Conservation (phyloP, 2,888 invertebrate species). For the Tyria jacobaeae region DNA sequence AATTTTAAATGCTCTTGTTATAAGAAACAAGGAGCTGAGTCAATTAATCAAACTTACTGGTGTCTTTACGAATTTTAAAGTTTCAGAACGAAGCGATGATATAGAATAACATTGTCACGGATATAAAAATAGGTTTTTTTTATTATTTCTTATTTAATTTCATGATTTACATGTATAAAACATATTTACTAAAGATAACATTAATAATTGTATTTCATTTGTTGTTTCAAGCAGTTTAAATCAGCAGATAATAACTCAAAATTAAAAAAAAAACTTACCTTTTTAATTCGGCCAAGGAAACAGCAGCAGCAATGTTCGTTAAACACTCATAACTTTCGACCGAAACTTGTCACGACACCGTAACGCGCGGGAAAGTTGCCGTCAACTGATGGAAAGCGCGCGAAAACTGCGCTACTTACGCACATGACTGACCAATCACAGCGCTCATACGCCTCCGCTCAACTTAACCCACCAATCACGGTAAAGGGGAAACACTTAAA, state of each 20-base stretch:
- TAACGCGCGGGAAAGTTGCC: constrained; percentile 70
- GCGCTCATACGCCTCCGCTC: constrained; percentile 71
- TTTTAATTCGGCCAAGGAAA: constrained; percentile 35
- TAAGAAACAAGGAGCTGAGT: not conserved
- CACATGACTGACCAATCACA: constrained; percentile 66
- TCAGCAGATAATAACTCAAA: constrained; percentile 2
- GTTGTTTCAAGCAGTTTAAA: no score
- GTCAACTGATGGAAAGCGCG: constrained; percentile 80
- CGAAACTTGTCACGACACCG: constrained; percentile 50
- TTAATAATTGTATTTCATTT: no score
- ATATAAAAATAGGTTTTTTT: not conserved
- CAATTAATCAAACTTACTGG: not conserved
- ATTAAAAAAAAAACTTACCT: constrained; percentile 54
- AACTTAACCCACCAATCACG: constrained; percentile 65
- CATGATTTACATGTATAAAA: no score
- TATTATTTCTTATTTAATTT: not conserved
- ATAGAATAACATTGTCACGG: no score
- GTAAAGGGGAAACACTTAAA: constrained; percentile 75
- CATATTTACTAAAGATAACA: no score
- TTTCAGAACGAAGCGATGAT: no score
- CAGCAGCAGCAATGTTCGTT: constrained; percentile 42
- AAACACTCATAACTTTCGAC: constrained; percentile 70
- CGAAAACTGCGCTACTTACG: constrained; percentile 81
- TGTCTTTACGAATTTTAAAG: not conserved
- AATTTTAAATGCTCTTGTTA: not conserved